Conservation (phyloP, 2,113 vertebrate genomes). For the Pavo muticus region DNA sequence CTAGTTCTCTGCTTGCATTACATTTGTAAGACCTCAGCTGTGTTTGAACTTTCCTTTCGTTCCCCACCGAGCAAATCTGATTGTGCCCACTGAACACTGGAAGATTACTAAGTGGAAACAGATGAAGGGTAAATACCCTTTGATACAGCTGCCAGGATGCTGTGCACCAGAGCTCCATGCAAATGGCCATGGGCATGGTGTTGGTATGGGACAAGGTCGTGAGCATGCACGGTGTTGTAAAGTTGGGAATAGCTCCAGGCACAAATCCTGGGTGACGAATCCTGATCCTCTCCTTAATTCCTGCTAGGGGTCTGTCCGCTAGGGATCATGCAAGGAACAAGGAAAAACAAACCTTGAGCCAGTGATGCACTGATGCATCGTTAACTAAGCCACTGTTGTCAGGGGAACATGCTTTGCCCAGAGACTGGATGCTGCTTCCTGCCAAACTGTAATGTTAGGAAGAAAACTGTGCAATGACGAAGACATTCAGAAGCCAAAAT, state of each 20-base stretch:
- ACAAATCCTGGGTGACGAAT: neutral
- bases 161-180: neutral
- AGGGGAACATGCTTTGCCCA: rapidly evolving
- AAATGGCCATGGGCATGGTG: neutral
- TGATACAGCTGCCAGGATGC: too few species aligned
- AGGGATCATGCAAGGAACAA: rapidly evolving
- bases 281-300: neutral
- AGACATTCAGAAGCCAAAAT: neutral
- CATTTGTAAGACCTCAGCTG: neutral
- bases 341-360: neutral
- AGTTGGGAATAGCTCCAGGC: neutral
- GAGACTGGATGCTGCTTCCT: neutral
- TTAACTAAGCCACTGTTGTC: too few species aligned
- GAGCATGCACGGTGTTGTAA: neutral
- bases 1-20: neutral
- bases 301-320: neutral
- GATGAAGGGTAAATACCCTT: neutral
- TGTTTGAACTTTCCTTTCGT: neutral
- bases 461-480: neutral
- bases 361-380: too few species aligned
- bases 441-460: neutral
- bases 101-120: neutral
- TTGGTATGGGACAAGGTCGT: neutral
- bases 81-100: too few species aligned
- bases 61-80: neutral